Evolutionary conservation across 2,797 vertebrate species (phyloP), one percentile per base, ranked within the genome.

Genomic region (Centroberyx gerrardi): DNA sequence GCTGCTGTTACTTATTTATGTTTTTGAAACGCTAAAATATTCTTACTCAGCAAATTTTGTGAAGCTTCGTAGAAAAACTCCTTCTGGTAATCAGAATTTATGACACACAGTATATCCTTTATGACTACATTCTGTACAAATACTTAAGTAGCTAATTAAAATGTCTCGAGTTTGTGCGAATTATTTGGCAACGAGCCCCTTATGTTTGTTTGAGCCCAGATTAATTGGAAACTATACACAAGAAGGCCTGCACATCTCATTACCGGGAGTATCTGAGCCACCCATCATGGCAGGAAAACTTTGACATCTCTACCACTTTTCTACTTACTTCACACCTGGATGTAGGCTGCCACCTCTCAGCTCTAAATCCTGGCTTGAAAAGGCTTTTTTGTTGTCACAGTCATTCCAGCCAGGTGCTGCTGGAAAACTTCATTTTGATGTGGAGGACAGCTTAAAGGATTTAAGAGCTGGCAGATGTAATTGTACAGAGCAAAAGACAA

Each of bases 101-200:
- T 79, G 55, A 78, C 9, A 62, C 28, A 55, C 33, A 49, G 49
- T 81, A 42, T 72, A 76, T 9, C 62, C 58, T 87, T 80, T 78
- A 78, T 76, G 66, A 76, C 81, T 65, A 3, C 73, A 74, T 83
- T 86, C 54, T 83, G 60, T 78, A 46, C 68, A 86, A 70, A 85
- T 74, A 54, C 76, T 78, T 70, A 74, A 87, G 60, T 46, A 61
- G 59, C 51, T 83, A 87, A 92, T 93, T 91, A 90, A 92, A 86
- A 78, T 53, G 69, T 80, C 64, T 31, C 27, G 56, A 79, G 63
- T 64, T 27, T 63, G 13, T 49, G 53, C 59, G 33, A 81, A 65
- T 75, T 33, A 69, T 65, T 73, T 82, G 76, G 76, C 62, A 58
- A 55, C 10, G 14, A 15, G 56, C 66, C 71, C n/a, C 12, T 72